These are phyloP conservation scores for Cyprinodon diabolis DNA, from an alignment of 2,797 vertebrate genomes.

Conservation along the genomic window DNA sequence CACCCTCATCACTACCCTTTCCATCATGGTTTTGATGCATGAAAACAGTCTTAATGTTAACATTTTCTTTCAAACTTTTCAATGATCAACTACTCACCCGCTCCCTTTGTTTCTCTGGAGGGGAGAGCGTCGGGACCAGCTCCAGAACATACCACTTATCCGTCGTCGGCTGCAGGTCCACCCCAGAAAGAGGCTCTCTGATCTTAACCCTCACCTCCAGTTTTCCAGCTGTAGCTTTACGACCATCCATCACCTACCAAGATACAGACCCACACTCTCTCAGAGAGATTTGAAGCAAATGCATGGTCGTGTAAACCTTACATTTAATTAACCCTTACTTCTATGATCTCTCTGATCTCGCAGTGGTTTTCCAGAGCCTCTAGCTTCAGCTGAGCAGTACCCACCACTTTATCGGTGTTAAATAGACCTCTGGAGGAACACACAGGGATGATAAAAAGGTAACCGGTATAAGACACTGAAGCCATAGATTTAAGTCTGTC, in stretches of 20 bases:
- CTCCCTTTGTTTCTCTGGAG: slow-evolving; percentile 74
- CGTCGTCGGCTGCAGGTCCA: slow-evolving; percentile 83
- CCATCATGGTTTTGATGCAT: not conserved
- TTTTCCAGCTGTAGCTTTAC: slow-evolving; percentile 87
- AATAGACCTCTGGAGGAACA: slow-evolving; percentile 83
- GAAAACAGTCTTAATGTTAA: not conserved
- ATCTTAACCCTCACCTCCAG: slow-evolving; percentile 88
- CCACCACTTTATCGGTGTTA: slow-evolving; percentile 87
- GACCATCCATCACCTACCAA: slow-evolving; percentile 88
- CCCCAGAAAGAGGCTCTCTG: slow-evolving; percentile 85
- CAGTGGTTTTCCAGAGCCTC: slow-evolving; percentile 86
- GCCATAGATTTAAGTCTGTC: not conserved
- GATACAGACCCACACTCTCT: not conserved
- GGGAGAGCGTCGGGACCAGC: slow-evolving; percentile 69
- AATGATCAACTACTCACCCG: slow-evolving; percentile 46
- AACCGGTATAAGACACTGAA: slow-evolving; percentile 5
- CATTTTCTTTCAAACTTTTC: no score
- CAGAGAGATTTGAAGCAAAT: not conserved
- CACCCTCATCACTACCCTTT: not conserved
- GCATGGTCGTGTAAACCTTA: not conserved
- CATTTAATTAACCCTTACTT: slow-evolving; percentile 69
- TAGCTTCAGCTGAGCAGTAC: slow-evolving; percentile 88
- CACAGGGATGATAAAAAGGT: not conserved
- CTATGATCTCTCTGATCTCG: slow-evolving; percentile 87
- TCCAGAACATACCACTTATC: slow-evolving; percentile 91